Percentiles rank a stretch among this genome's conserved stretches.
Evolutionary conservation across 2,113 vertebrate species (phyloP).

Genomic region (Lagenorhynchus albirostris): DNA sequence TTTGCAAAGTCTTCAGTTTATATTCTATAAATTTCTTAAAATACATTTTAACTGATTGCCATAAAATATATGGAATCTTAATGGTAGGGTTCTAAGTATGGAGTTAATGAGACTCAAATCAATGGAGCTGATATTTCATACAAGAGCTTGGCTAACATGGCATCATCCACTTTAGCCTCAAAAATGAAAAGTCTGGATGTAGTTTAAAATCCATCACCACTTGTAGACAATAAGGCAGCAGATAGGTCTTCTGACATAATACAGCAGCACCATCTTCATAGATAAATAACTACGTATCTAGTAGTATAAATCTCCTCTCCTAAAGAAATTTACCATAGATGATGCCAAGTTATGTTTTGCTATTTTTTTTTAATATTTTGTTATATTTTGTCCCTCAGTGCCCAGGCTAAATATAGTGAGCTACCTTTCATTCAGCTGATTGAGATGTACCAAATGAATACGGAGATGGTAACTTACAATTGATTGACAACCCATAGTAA

Average conservation of each 20-base stretch:
- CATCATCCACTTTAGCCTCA: background rate
- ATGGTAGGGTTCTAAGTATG: background rate
- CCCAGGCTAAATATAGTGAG: background rate
- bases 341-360: background rate
- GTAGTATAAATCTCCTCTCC: background rate
- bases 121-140: background rate
- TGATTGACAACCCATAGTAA: conserved; percentile 99
- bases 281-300: background rate
- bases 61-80: background rate
- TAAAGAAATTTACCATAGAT: background rate
- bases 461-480: conserved; percentile 86
- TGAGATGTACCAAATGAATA: background rate
- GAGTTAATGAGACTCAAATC: background rate
- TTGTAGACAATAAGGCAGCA: background rate
- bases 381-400: background rate
- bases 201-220: background rate
- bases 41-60: background rate
- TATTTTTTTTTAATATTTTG: background rate
- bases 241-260: background rate
- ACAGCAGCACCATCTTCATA: background rate
- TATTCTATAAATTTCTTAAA: background rate
- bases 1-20: conserved; percentile 11
- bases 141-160: background rate
- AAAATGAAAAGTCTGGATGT: background rate
- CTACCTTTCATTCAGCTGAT: background rate